Percentiles rank a stretch among this genome's conserved stretches.
Conservation (phyloP, 2,888 invertebrate species). For the Stenchaetothrips biformis region DNA sequence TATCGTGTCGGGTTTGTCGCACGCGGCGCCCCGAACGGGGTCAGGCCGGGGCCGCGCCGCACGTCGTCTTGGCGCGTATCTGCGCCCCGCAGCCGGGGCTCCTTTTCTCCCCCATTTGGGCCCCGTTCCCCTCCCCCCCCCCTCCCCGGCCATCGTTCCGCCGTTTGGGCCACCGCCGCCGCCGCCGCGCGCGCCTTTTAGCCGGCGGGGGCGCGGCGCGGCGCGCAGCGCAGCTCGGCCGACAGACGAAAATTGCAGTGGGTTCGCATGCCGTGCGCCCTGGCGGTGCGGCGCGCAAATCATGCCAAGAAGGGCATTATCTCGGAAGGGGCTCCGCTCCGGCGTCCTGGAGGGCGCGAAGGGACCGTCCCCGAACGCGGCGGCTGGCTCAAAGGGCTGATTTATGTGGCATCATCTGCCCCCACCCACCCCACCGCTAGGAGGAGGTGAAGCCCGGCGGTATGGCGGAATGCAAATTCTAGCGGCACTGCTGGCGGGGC, state of each 20-base stretch:
- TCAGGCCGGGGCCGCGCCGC: no score
- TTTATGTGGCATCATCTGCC: conserved; percentile 9
- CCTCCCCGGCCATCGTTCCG: neutral
- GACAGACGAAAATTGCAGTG: no score
- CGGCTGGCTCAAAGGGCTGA: neutral
- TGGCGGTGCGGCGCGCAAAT: neutral
- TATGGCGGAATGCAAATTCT: no score
- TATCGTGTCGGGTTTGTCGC: neutral
- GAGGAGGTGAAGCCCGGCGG: no score
- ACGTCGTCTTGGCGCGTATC: neutral
- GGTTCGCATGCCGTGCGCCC: neutral
- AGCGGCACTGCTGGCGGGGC: no score
- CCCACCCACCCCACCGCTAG: no score
- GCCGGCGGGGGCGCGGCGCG: no score
- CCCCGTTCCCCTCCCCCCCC: neutral
- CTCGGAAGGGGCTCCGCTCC: neutral
- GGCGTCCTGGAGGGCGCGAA: neutral
- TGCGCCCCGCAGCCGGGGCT: neutral
- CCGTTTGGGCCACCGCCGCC: neutral
- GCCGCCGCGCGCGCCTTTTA: neutral
- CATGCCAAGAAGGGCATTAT: conserved; percentile 20
- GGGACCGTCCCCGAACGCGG: no score
- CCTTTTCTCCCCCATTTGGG: neutral
- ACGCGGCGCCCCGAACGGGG: no score
- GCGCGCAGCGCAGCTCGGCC: no score